Evolutionary conservation across 2,888 invertebrate species (phyloP), one percentile per base, ranked within the genome.

Genomic region (Strigamia maritima): DNA sequence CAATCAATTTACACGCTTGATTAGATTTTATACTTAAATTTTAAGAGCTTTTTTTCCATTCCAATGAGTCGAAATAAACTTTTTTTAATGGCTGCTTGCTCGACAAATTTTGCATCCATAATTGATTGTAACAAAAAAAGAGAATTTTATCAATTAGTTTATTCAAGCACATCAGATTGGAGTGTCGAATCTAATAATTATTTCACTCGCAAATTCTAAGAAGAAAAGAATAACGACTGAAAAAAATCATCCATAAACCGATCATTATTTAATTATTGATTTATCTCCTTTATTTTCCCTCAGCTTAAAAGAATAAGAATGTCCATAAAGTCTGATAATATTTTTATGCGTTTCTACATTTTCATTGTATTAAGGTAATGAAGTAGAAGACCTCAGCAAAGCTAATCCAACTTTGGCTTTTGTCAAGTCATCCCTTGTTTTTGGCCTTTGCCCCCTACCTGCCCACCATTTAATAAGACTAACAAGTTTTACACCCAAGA

Each of bases 81-180:
- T 49, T 49, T 49, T 49, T 49, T 49, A 49, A 49, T 49, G 49
- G n/a, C 19, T 49, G 49, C 49, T 49, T 49, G 49, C 49, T 49
- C 49, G 49, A 49, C 49, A 49, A 49, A 49, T 49, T 49, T 49
- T 49, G 49, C 49, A 49, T 49, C 49, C 49, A 49, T 49, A 49
- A 49, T 49, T 49, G 49, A 49, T 49, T n/a, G 14, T 16, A 14
- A 1, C 3, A 3, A 7, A 49, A 49, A 49, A n/a, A 49, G 7
- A 49, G 49, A 6, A 14, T 49, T 49, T 14, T 44, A 49, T n/a
- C 49, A 49, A 49, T 49, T 49, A 49, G 49, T 49, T 49, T 49
- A 49, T 49, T n/a, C 49, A 49, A 49, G n/a, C 49, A n/a, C 49
- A 49, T 49, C 49, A 49, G 49, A 49, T 49, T 49, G 49, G 49